phyloP scores from a whole-genome alignment of 2,888 invertebrate genomes.

The Xestobium rufovillosum region DNA sequence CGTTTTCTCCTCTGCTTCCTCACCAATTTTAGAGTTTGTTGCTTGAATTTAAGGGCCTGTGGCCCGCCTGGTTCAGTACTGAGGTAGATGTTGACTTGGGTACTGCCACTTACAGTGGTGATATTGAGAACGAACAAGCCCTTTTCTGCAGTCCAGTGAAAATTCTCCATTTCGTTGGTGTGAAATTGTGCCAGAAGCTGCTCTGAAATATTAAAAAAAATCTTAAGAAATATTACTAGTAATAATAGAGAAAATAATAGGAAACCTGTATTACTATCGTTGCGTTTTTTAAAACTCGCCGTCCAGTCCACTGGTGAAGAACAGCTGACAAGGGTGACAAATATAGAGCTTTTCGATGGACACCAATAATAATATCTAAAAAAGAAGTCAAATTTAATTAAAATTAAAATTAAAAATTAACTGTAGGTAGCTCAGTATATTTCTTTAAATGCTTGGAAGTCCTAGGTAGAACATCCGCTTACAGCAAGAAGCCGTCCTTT shows the following conservation, averaged over 20 bases:
- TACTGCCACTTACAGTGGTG: conserved; percentile 26
- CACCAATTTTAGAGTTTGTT: conserved; percentile 30
- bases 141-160: conserved; percentile 20
- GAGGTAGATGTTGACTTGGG: conserved; percentile 37
- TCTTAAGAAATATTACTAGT: too few relatives aligned
- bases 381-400: too few relatives aligned
- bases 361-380: too few relatives aligned
- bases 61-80: conserved; percentile 39
- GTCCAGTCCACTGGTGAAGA: conserved; percentile 29
- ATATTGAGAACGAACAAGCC: conserved; percentile 27
- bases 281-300: conserved; percentile 20
- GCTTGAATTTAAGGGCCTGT: conserved; percentile 30
- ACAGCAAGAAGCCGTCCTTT: too few relatives aligned
- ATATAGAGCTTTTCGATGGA: conserved; percentile 24
- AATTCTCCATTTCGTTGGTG: conserved; percentile 24
- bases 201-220: too few relatives aligned
- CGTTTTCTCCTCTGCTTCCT: conserved; percentile 31
- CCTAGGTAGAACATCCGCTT: too few relatives aligned
- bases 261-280: conserved; percentile 12
- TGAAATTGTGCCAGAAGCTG: conserved; percentile 11
- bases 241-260: not conserved
- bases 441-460: too few relatives aligned
- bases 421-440: too few relatives aligned
- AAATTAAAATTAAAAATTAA: too few relatives aligned
- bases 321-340: conserved; percentile 28